Percentiles rank a stretch among this genome's conserved stretches.
phyloP scores from a whole-genome alignment of 2,888 invertebrate species.

The Pardosa pseudoannulata region DNA sequence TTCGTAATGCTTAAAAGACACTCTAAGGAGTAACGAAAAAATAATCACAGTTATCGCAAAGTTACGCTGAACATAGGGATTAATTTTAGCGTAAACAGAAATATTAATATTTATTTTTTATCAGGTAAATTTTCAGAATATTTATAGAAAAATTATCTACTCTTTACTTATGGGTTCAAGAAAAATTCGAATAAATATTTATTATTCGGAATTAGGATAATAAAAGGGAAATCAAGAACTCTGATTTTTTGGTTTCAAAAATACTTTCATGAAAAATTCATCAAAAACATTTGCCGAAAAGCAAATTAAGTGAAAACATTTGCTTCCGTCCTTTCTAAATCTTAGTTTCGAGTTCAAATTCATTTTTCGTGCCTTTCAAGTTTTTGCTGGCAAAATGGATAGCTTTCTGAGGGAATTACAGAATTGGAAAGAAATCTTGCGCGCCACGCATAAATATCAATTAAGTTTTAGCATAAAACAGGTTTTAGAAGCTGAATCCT shows the following conservation, averaged over 20 bases:
- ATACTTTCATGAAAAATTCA: conserved; percentile 29
- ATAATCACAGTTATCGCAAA: conserved; percentile 16
- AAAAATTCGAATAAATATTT: conserved; percentile 65
- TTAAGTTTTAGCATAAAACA: conserved; percentile 34
- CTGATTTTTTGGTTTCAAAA: conserved; percentile 59
- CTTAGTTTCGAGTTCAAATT: background rate
- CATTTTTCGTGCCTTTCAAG: background rate
- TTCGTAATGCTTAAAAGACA: background rate
- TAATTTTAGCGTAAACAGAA: background rate
- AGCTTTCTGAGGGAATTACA: background rate
- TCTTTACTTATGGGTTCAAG: conserved; percentile 39
- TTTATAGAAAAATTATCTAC: conserved; percentile 15
- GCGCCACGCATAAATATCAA: conserved; percentile 66
- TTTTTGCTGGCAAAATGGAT: background rate
- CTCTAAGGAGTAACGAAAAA: conserved; percentile 20
- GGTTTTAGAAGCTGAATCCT: conserved; percentile 3
- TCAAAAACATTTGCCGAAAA: conserved; percentile 20
- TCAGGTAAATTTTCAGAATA: background rate
- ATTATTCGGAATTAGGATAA: conserved; percentile 60
- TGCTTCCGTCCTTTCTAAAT: conserved; percentile 1
- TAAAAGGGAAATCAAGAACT: conserved; percentile 54
- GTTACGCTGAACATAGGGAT: background rate
- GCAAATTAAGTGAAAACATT: conserved; percentile 50
- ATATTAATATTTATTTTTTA: background rate
- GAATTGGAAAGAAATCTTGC: conserved; percentile 28